Evolutionary conservation across 2,888 invertebrate species (phyloP).

Genomic region (Phengaris arion): DNA sequence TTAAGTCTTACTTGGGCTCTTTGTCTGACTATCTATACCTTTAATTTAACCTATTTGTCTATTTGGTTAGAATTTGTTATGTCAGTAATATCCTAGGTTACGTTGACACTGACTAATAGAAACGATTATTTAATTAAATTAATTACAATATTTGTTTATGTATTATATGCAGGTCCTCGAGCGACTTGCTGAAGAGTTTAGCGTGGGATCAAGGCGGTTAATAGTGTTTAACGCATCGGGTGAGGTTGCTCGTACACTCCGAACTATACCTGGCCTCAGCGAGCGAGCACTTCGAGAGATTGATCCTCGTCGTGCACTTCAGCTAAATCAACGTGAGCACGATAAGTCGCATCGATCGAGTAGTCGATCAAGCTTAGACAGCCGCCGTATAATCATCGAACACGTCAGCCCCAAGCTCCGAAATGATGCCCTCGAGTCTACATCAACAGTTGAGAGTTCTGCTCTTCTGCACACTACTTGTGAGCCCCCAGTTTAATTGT

Average conservation of each 20-base stretch:
- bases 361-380: slow-evolving; percentile 4
- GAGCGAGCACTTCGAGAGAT: slow-evolving; percentile 42
- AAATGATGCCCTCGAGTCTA: background rate
- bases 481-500: slow-evolving; percentile 9
- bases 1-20: too few relatives aligned
- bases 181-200: slow-evolving; percentile 77
- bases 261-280: slow-evolving; percentile 45
- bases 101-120: too few relatives aligned
- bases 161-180: slow-evolving; percentile 73
- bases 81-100: too few relatives aligned
- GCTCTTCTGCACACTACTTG: background rate
- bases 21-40: too few relatives aligned
- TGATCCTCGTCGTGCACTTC: slow-evolving; percentile 19
- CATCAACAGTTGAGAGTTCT: slow-evolving; percentile 3
- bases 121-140: background rate
- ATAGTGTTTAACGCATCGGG: slow-evolving; percentile 65
- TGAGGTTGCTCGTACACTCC: slow-evolving; percentile 46
- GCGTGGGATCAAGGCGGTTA: slow-evolving; percentile 69
- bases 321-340: background rate
- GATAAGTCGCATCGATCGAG: slow-evolving; percentile 11
- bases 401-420: background rate
- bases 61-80: too few relatives aligned
- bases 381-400: slow-evolving; percentile 3
- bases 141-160: background rate
- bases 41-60: too few relatives aligned